Conservation (phyloP, 2,888 invertebrate species). For the Thysanoteuthis rhombus region DNA sequence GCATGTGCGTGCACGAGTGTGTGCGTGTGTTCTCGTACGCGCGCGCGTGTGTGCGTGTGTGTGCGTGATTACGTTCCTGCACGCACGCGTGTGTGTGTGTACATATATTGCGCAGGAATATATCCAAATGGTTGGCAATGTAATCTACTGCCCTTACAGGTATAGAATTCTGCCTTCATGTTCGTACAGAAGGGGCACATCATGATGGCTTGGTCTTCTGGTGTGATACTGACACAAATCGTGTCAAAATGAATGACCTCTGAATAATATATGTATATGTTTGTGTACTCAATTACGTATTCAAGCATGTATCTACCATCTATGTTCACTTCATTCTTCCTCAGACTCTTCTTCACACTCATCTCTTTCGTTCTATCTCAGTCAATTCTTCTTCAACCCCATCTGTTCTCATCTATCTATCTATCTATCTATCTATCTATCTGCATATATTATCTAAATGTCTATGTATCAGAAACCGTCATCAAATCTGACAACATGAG, state of each 20-base stretch:
- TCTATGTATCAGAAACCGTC: background rate
- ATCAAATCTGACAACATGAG: too few species aligned
- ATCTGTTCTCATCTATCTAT: background rate
- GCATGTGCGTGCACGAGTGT: too few species aligned
- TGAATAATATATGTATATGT: background rate
- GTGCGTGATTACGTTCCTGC: too few species aligned
- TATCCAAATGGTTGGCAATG: background rate
- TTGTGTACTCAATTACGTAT: background rate
- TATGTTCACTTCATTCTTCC: background rate
- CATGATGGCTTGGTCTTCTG: background rate
- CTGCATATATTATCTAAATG: background rate
- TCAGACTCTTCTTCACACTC: too few species aligned
- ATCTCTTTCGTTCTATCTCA: background rate
- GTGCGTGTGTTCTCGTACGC: too few species aligned
- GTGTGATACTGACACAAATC: too few species aligned
- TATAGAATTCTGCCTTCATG: too few species aligned
- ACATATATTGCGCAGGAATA: background rate
- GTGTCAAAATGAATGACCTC: too few species aligned
- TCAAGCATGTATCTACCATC: background rate
- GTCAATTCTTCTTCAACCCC: too few species aligned
- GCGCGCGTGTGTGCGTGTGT: too few species aligned
- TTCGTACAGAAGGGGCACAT: background rate
- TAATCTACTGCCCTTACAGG: too few species aligned
- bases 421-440: background rate
- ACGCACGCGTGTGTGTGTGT: too few species aligned